Evolutionary conservation across 1,140 invertebrate species (phyloP), one percentile per base, ranked within the genome.

Genomic region (Eupristina koningsbergeri): DNA sequence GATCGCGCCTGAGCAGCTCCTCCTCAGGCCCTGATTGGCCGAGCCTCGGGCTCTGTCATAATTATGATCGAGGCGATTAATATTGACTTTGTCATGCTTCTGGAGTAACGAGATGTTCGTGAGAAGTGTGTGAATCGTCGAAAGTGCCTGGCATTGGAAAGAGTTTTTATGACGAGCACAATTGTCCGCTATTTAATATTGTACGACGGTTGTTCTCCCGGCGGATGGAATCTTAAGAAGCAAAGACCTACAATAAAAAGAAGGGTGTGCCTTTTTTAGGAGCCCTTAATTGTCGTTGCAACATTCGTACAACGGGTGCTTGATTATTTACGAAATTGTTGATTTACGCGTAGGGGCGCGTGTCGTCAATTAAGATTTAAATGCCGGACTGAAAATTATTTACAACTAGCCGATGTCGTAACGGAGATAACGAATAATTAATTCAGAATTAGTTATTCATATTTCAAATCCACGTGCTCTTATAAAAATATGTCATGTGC

Each of bases 81-180:
- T 67, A 67, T 67, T 67, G 31, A 67, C 64, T 36, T 67, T 36
- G 64, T 67, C 64, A 36, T 67, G 64, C 64, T 67, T 67, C 64
- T 67, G 17, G 34, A 67, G 64, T 67, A 67, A 36, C 31, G 64
- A 67, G 64, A 67, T 67, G 31, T 34, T 67, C 64, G 64, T 67
- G 64, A 67, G 64, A 67, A 67, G 64, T 36, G 15, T 67, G 36
- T 8, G 64, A 67, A 67, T 67, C 29, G 31, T 36, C 29, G 64
- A 36, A 36, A 36, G 34, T 19, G 19, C 15, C 7, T 36, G 64
- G 6, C 31, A 5, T 36, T 67, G 11, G 64, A 67, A 19, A 36
- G 19, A 36, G 11, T 36, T 67, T 67, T 67, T 36, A 67, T 36
- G 64, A 67, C 29, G 64, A 67, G 64, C 29, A 22, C 3, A 22